Evolutionary conservation across 2,113 vertebrate species (phyloP), one percentile per base, ranked within the genome.

Genomic region (Engraulis encrasicolus): DNA sequence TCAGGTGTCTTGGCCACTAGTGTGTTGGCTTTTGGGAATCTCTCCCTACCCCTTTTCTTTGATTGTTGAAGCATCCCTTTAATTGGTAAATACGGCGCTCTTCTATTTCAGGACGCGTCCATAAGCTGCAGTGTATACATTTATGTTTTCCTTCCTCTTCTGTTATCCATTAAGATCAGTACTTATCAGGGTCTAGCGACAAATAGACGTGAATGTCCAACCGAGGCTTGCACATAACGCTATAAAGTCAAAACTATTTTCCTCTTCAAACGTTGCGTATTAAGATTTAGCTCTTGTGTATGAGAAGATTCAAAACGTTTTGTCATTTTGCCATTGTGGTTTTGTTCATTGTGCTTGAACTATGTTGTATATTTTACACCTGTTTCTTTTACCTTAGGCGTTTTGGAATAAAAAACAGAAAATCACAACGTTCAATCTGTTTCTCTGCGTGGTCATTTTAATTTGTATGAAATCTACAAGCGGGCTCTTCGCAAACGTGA

Each of bases 301-400:
- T 83, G 50, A 86, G 54, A 77, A 50, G 77, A 74, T 85, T 86
- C 38, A 6, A 84, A 84, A 38, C 66, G 54, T 66, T 87, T 88
- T 83, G 78, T 87, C 54, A 45, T 58, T 71, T 85, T 83, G 84
- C 80, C 81, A 50, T 87, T 61, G 23, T 87, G 79, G 54, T 90
- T 92, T 15, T 78, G 84, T 87, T 90, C 83, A 71, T 79, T 89
- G 80, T 89, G 90, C 88, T 90, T 89, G 85, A 78, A 90, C 89
- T 93, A 61, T 91, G 89, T 93, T 94, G 89, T 93, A 92, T 86
- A 90, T 94, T 94, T 94, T 93, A 92, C 92, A 91, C 20, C 45
- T 58, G 84, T 92, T 94, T 92, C 52, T 94, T 94, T 93, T 93
- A 93, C 90, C 89, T 84, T 90, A 84, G 89, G 89, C 84, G 80